Evolutionary conservation across 2,888 invertebrate species (phyloP), one percentile per base, ranked within the genome.

Genomic region (Arenicola marina): DNA sequence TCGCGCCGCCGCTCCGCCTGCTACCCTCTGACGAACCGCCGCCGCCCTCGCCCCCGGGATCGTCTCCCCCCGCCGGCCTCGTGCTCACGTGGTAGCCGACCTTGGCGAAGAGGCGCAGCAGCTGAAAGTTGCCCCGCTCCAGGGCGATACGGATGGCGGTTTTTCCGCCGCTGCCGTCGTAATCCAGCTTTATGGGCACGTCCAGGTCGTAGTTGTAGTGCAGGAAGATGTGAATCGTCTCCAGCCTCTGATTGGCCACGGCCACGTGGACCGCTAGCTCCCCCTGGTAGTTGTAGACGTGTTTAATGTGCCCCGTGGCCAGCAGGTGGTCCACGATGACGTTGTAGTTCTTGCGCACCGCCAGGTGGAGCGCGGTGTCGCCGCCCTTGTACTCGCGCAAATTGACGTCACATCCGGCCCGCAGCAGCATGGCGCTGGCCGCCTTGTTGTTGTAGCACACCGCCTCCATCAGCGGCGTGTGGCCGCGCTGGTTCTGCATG

Each of bases 401-500:
- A 70, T 81, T 80, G 56, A 82, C 72, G 72, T 82, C 78, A 71
- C 81, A 81, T 63, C 71, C 73, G 43, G 71, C 71, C 44, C 51
- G 18, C 31, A 80, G 73, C 18, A 82, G 75, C 2, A 74, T 70
- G 4, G 78, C 75, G 15, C 81, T 79, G 4, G 79, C 78, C 55
- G 80, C 80, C 44, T 76, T 78, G 68, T 82, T 81, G 72, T 81
- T 82, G 70, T 82, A 82, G 66, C 78, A 79, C 31, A 81, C 81
- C 0, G 81, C 81, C 60, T 82, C 82, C 81, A 82, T 82, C 24
- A 81, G 74, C 0, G 82, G 81, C 31, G 81, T 82, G 62, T 81
- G 71, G 4, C 81, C 82, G 80, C 81, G 81, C 65, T 82, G 81
- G 64, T 82, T 82, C 71, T 82, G 81, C 55, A 81, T 78, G 68